A percentile compares a stretch with the other conserved stretches of the same genome.
phyloP scores from a whole-genome alignment of 2,113 vertebrate species.

The Lagenorhynchus albirostris region DNA sequence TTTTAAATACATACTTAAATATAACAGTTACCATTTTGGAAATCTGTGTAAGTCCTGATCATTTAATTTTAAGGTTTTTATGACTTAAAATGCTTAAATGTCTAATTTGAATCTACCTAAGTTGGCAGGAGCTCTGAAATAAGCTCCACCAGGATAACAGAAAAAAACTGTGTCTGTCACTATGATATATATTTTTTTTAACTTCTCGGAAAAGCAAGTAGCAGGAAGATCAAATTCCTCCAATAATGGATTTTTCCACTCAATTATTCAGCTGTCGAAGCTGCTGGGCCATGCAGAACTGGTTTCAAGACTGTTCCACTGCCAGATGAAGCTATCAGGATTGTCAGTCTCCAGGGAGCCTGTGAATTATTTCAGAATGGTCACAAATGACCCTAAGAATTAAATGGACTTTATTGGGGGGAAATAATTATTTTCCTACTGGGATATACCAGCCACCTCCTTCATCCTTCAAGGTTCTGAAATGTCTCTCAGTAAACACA shows the following conservation, averaged over 20 bases:
- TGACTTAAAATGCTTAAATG: constrained; percentile 10
- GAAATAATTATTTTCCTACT: neutral
- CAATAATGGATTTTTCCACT: constrained; percentile 74
- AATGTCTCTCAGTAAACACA: constrained; percentile 25
- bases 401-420: constrained; percentile 1
- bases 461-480: neutral
- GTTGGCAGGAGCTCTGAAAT: constrained; percentile 1
- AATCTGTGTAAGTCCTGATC: neutral
- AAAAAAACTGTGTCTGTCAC: neutral
- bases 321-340: constrained; percentile 48
- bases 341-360: constrained; percentile 39
- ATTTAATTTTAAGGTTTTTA: constrained; percentile 33
- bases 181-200: neutral
- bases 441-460: neutral
- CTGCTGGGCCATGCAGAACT: constrained; percentile 47
- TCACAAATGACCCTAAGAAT: constrained; percentile 52
- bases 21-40: constrained; percentile 20
- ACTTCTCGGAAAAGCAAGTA: constrained; percentile 46
- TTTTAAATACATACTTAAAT: constrained; percentile 25
- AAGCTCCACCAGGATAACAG: constrained; percentile 17
- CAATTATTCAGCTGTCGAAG: constrained; percentile 40
- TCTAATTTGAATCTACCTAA: constrained; percentile 9
- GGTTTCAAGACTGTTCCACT: neutral
- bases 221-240: constrained; percentile 59
- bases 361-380: constrained; percentile 37